A percentile compares a stretch with the other conserved stretches of the same genome.
phyloP scores from a whole-genome alignment of 1,140 invertebrate species.

The Pachyrhynchus sulphureomaculatus region DNA sequence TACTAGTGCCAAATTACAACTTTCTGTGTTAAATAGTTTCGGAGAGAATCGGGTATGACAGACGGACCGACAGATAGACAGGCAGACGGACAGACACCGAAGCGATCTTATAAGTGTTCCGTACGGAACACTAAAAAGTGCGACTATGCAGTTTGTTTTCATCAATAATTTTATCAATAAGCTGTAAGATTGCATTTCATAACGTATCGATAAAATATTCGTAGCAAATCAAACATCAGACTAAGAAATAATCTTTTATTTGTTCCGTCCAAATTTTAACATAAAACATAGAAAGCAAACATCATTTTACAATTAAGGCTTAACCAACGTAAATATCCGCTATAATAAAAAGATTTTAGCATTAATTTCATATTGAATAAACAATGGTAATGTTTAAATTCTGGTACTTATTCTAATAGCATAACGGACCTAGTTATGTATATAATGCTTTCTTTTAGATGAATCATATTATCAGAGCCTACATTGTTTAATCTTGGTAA shows the following conservation, averaged over 20 bases:
- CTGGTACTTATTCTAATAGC: slow-evolving; percentile 19
- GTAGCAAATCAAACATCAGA: slow-evolving; percentile 18
- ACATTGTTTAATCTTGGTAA: slow-evolving; percentile 6
- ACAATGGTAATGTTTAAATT: slow-evolving; percentile 26
- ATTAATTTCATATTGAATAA: slow-evolving; percentile 27
- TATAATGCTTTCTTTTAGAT: slow-evolving; percentile 26
- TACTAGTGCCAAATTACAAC: too few species aligned
- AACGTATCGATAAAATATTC: slow-evolving; percentile 19
- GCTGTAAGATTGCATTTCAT: slow-evolving; percentile 6
- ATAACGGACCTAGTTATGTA: slow-evolving; percentile 11
- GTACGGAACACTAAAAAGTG: too few species aligned
- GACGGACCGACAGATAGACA: too few species aligned
- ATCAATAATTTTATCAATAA: too few species aligned
- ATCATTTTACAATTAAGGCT: slow-evolving; percentile 31
- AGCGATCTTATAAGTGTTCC: too few species aligned
- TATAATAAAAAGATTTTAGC: slow-evolving; percentile 31
- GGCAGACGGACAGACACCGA: too few species aligned
- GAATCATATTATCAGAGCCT: slow-evolving; percentile 10
- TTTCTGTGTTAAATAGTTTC: too few species aligned
- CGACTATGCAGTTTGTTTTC: too few species aligned
- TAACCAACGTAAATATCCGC: slow-evolving; percentile 30
- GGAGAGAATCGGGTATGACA: too few species aligned
- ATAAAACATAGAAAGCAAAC: slow-evolving; percentile 29
- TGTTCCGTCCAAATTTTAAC: slow-evolving; percentile 28
- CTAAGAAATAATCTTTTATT: slow-evolving; percentile 24